Conservation (phyloP, 1,140 invertebrate genomes). For the Scaptomyza hsui region DNA sequence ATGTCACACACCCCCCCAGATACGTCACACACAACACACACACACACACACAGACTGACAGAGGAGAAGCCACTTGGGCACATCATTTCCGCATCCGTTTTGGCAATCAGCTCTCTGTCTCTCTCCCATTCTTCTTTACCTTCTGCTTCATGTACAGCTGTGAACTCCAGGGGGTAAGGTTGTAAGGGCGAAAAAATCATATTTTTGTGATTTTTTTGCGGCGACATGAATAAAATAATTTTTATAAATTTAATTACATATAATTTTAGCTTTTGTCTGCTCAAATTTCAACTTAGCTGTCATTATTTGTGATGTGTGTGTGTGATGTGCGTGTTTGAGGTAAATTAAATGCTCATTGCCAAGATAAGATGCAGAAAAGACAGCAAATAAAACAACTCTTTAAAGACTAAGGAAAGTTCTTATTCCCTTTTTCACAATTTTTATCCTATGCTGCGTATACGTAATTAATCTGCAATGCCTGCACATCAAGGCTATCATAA, state of each 20-base stretch:
- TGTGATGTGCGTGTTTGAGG: not conserved
- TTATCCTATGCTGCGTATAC: conserved; percentile 20
- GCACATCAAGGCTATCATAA: conserved; percentile 49
- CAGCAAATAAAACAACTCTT: not conserved
- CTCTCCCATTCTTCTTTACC: not conserved
- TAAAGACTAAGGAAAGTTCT: too few relatives aligned
- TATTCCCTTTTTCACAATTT: too few relatives aligned
- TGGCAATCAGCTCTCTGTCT: conserved; percentile 57
- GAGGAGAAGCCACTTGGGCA: conserved; percentile 31
- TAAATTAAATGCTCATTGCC: conserved; percentile 61
- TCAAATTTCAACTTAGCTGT: conserved; percentile 42
- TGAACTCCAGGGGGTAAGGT: too few relatives aligned
- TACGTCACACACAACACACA: not conserved
- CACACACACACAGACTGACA: not conserved
- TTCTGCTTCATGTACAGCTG: too few relatives aligned
- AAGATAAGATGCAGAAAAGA: conserved; percentile 16
- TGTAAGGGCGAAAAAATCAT: too few relatives aligned
- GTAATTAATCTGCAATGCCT: conserved; percentile 46
- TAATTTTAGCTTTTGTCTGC: conserved; percentile 60
- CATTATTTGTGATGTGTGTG: conserved; percentile 7
- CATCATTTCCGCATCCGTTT: conserved; percentile 75
- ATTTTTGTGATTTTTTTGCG: too few relatives aligned
- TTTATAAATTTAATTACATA: too few relatives aligned
- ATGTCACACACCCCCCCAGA: conserved; percentile 32
- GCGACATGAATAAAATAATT: too few relatives aligned